phyloP scores from a whole-genome alignment of 1,140 invertebrate species.

The Drosophila arawakana region DNA sequence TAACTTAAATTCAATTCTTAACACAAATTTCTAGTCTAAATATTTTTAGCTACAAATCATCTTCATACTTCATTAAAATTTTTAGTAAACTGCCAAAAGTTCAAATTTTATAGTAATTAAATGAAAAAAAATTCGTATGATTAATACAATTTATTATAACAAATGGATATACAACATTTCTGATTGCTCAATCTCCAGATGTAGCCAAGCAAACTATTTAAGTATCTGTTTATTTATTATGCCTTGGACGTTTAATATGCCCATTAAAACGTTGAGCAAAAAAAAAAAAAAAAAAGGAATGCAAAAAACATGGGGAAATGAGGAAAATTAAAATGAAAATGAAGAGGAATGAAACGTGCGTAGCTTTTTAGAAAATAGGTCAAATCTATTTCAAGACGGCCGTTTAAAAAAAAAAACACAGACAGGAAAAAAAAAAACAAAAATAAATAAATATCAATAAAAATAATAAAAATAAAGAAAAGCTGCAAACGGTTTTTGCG shows the following conservation, averaged over 20 bases:
- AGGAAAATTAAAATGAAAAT: conserved; percentile 35
- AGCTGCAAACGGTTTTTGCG: conserved; percentile 58
- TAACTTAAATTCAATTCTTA: no score
- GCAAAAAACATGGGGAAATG: conserved; percentile 16
- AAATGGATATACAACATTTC: not conserved
- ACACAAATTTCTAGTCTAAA: no score
- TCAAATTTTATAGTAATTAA: no score
- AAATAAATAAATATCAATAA: conserved; percentile 52
- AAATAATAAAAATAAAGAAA: conserved; percentile 70
- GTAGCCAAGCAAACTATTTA: conserved; percentile 3
- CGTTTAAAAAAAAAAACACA: conserved; percentile 47
- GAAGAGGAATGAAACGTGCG: conserved; percentile 58
- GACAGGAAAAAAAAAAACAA: conserved; percentile 19
- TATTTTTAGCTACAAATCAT: no score
- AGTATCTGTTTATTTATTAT: conserved; percentile 54
- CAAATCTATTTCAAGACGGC: conserved; percentile 66
- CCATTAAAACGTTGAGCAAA: conserved; percentile 53
- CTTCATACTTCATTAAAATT: no score
- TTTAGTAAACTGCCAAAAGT: no score
- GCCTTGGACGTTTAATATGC: conserved; percentile 57
- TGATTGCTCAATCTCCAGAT: not conserved
- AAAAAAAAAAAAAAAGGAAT: conserved; percentile 7
- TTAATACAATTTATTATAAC: no score
- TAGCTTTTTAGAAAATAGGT: conserved; percentile 65
- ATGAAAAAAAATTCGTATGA: not conserved